Percentiles rank a stretch among this genome's conserved stretches.
Evolutionary conservation across 37 sponge, comb jelly and placozoan species (phyloP).

Genomic region (Dysidea cf. avara): DNA sequence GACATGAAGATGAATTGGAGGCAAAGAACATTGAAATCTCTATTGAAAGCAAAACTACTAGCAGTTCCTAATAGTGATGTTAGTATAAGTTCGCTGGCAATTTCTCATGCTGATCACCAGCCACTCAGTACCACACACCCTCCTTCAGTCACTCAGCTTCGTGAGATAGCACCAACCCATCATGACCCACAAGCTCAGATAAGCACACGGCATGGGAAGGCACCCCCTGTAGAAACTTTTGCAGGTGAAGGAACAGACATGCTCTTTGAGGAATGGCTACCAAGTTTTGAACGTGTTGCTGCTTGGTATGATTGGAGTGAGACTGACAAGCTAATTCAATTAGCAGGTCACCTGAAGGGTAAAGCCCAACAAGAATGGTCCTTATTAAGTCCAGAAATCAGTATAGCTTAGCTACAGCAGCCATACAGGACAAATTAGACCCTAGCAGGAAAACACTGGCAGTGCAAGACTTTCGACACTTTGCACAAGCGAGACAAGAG

Average conservation of each 20-base stretch:
- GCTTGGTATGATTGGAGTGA: constrained; percentile 16
- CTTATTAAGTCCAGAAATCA: background rate
- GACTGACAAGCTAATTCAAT: constrained; percentile 12
- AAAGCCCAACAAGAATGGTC: constrained; percentile 13
- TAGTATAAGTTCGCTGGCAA: too few relatives aligned
- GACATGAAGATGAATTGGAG: too few relatives aligned
- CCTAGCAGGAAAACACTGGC: constrained; percentile 1
- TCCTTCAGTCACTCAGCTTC: too few relatives aligned
- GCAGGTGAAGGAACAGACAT: background rate
- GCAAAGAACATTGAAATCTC: too few relatives aligned
- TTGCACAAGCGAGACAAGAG: constrained; percentile 2
- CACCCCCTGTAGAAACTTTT: constrained; percentile 16
- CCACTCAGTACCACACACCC: too few relatives aligned
- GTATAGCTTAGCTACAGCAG: background rate
- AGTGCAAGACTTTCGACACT: constrained; percentile 15
- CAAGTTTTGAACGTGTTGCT: background rate
- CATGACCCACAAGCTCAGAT: too few relatives aligned
- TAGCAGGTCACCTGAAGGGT: constrained; percentile 20
- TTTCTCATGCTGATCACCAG: too few relatives aligned
- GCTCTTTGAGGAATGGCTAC: background rate
- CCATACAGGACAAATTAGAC: background rate
- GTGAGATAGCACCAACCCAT: too few relatives aligned
- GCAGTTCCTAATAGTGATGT: too few relatives aligned
- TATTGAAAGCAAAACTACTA: too few relatives aligned
- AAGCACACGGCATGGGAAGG: too few relatives aligned